A percentile compares a stretch with the other conserved stretches of the same genome.
phyloP scores from a whole-genome alignment of 2,113 vertebrate genomes.

The Bubo bubo region DNA sequence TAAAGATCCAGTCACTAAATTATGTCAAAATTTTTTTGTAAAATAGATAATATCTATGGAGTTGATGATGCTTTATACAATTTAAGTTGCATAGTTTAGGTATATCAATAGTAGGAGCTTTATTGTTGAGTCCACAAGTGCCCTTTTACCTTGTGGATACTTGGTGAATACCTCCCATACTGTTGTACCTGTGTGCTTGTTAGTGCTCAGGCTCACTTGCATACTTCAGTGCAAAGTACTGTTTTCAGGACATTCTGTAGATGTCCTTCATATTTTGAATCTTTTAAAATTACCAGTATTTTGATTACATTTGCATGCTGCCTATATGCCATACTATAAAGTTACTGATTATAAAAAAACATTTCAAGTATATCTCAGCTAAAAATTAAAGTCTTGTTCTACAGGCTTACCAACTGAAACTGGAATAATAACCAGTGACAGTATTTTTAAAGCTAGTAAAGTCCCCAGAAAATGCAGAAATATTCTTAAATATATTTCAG shows the following conservation, averaged over 20 bases:
- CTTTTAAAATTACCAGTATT: neutral
- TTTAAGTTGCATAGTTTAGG: neutral
- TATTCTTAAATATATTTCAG: neutral
- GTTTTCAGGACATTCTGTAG: neutral
- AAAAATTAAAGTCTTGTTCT: neutral
- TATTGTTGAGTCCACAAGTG: neutral
- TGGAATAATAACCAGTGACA: neutral
- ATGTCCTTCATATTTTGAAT: neutral
- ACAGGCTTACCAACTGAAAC: neutral
- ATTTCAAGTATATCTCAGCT: neutral
- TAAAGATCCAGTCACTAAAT: neutral
- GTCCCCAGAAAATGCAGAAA: neutral
- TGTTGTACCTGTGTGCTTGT: neutral
- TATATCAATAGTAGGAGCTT: neutral
- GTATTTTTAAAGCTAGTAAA: neutral
- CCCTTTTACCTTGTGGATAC: neutral
- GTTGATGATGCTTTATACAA: neutral
- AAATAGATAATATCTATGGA: neutral
- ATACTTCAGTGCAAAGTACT: neutral
- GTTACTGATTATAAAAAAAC: neutral
- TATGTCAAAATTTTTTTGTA: neutral
- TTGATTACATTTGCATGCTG: neutral
- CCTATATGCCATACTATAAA: neutral
- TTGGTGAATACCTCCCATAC: neutral
- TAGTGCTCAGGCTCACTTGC: neutral